Evolutionary conservation across 2,113 vertebrate species (phyloP).

Genomic region (Chamaetylas fuelleborni): DNA sequence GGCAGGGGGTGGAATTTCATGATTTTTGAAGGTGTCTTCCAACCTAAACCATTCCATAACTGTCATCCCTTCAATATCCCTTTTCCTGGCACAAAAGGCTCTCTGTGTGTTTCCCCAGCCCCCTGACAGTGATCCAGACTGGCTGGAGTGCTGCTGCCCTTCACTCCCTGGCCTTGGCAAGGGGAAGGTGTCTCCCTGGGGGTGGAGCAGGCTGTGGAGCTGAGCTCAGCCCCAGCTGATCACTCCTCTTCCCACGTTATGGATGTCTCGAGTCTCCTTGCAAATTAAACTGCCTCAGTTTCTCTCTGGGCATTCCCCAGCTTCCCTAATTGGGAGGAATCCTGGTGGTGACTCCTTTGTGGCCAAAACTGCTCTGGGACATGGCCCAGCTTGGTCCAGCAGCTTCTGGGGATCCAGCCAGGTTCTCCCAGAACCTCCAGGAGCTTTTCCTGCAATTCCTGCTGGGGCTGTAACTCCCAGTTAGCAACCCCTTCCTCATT

Average conservation of each 20-base stretch:
- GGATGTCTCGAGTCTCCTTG: rapidly evolving
- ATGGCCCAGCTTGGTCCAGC: neutral
- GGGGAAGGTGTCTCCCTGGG: neutral
- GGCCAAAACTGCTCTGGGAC: neutral
- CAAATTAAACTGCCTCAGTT: neutral
- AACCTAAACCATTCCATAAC: neutral
- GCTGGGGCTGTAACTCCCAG: neutral
- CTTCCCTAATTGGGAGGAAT: neutral
- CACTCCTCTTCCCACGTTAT: neutral
- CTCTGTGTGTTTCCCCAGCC: rapidly evolving
- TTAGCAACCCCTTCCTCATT: neutral
- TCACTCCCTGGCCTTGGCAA: neutral
- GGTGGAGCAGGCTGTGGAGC: neutral
- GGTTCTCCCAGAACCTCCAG: neutral
- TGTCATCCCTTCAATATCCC: rapidly evolving
- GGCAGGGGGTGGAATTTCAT: neutral
- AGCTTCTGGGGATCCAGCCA: neutral
- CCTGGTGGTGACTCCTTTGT: neutral
- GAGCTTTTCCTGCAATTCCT: neutral
- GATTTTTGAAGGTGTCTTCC: neutral
- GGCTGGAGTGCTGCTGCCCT: neutral
- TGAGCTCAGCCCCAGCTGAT: neutral
- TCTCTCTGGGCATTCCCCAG: neutral
- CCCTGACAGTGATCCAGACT: rapidly evolving
- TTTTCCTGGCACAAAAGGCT: neutral